Conservation (phyloP, 2,888 invertebrate genomes). For the Meloe dianella region DNA sequence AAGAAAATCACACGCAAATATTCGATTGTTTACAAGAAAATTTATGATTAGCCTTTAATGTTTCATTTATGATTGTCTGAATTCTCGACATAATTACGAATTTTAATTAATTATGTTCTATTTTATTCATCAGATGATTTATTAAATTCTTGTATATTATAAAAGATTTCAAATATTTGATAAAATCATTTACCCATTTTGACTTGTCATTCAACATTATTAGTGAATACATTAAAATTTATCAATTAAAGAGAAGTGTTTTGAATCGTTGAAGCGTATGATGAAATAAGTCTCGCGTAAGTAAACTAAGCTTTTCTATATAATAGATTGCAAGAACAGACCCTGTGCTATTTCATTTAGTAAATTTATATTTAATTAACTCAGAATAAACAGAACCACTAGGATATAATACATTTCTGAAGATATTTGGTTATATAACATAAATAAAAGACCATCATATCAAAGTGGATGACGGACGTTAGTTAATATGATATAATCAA, state of each 20-base stretch:
- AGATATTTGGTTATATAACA: conserved; percentile 13
- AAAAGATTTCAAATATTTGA: neutral
- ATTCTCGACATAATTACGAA: neutral
- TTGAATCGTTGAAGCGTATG: conserved; percentile 30
- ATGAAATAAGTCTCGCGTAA: conserved; percentile 34
- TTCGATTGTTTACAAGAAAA: no score
- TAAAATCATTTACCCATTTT: neutral
- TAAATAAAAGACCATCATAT: conserved; percentile 13
- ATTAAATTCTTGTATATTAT: neutral
- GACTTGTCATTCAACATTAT: conserved; percentile 9
- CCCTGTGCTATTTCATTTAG: conserved; percentile 24
- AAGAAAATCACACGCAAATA: no score
- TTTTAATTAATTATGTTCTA: neutral
- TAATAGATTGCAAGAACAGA: conserved; percentile 29
- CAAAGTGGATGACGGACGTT: neutral
- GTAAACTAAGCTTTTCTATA: conserved; percentile 30
- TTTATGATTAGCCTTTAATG: no score
- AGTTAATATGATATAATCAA: conserved; percentile 1
- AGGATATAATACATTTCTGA: conserved; percentile 1
- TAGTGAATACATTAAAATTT: conserved; percentile 28
- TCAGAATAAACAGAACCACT: conserved; percentile 25
- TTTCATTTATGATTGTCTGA: no score
- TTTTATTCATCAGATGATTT: neutral
- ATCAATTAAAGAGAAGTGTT: conserved; percentile 33
- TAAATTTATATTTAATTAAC: conserved; percentile 34